A percentile compares a stretch with the other conserved stretches of the same genome.
Conservation (phyloP, 2,888 invertebrate species). For the Acanthosoma haemorrhoidale region DNA sequence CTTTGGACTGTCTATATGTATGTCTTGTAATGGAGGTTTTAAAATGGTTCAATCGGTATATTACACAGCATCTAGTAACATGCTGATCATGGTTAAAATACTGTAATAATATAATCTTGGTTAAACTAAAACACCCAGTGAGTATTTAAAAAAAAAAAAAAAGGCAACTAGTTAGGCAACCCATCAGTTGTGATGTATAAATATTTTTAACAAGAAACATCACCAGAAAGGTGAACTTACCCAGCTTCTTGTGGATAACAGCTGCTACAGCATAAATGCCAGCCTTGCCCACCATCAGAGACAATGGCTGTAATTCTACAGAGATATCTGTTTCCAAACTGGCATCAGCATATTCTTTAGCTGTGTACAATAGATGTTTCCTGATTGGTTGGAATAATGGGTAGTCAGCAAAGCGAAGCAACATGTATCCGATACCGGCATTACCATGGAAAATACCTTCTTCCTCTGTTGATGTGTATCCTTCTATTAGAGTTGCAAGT, state of each 20-base stretch:
- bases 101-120: no score
- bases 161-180: no score
- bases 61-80: no score
- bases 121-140: no score
- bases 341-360: slow-evolving; percentile 49
- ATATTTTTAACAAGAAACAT: no score
- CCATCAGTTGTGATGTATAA: no score
- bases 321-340: neutral
- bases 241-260: neutral
- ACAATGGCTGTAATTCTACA: neutral
- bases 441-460: slow-evolving; percentile 62
- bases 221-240: slow-evolving; percentile 4
- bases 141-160: no score
- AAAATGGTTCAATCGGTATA: no score
- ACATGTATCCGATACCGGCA: slow-evolving; percentile 70
- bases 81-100: no score
- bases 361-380: slow-evolving; percentile 53
- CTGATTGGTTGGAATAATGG: slow-evolving; percentile 50
- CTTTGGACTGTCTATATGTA: no score
- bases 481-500: neutral
- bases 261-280: slow-evolving; percentile 2
- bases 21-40: no score
- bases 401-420: slow-evolving; percentile 60
- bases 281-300: neutral
- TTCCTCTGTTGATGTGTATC: neutral